These are phyloP conservation scores for Sericinus montela DNA, from an alignment of 2,888 invertebrate species.

Conservation along the genomic window DNA sequence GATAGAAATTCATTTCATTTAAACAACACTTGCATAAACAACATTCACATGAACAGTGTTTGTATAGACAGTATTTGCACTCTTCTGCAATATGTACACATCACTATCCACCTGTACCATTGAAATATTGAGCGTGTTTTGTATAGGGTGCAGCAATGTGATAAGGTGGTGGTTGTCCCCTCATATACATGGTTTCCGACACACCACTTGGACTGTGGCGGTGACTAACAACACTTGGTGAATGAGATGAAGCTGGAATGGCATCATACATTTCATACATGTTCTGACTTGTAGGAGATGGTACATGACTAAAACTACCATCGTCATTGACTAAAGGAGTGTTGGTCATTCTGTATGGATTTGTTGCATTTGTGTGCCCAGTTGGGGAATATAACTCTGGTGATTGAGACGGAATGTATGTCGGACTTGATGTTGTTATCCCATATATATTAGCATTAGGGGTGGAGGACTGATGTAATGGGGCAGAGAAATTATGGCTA, in stretches of 20 bases:
- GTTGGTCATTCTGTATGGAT: constrained; percentile 73
- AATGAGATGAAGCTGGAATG: constrained; percentile 59
- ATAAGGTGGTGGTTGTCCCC: constrained; percentile 87
- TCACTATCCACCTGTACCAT: constrained; percentile 73
- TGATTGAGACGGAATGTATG: constrained; percentile 66
- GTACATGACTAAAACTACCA: constrained; percentile 68
- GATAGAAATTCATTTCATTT: constrained; percentile 26
- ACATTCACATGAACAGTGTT: constrained; percentile 38
- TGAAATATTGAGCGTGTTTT: constrained; percentile 86
- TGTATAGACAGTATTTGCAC: constrained; percentile 13
- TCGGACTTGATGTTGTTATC: constrained; percentile 58
- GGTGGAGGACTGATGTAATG: constrained; percentile 48
- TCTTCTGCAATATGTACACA: constrained; percentile 37
- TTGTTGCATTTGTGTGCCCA: constrained; percentile 71
- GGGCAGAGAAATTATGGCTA: constrained; percentile 48
- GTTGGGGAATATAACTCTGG: constrained; percentile 72
- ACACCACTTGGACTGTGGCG: constrained; percentile 61
- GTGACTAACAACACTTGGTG: constrained; percentile 59
- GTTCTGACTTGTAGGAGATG: constrained; percentile 66
- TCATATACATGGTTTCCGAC: constrained; percentile 55
- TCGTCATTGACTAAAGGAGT: constrained; percentile 72
- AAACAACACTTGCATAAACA: constrained; percentile 47
- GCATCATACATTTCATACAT: constrained; percentile 72
- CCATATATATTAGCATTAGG: constrained; percentile 64
- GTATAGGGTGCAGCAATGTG: constrained; percentile 91